phyloP scores from a whole-genome alignment of 2,888 invertebrate genomes.

The Fissipunctia ypsillon region DNA sequence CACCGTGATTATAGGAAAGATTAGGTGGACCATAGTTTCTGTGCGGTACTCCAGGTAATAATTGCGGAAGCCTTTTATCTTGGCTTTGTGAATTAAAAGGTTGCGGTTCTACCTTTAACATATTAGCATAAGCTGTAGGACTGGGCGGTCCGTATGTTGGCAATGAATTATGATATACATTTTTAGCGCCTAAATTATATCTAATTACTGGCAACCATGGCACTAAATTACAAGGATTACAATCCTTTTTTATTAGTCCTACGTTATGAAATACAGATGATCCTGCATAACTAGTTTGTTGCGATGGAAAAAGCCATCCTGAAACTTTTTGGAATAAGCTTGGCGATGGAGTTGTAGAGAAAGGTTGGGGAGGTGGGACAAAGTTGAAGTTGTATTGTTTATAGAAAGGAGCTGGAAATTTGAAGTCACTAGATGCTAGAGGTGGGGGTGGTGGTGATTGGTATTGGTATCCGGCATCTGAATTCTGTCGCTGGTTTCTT shows the following conservation, averaged over 20 bases:
- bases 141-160: slow-evolving; percentile 86
- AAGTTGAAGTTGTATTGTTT: slow-evolving; percentile 88
- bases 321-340: slow-evolving; percentile 91
- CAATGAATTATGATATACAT: slow-evolving; percentile 75
- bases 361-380: slow-evolving; percentile 85
- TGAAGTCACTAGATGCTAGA: slow-evolving; percentile 78
- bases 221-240: slow-evolving; percentile 94
- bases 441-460: slow-evolving; percentile 78
- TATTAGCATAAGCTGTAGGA: slow-evolving; percentile 79
- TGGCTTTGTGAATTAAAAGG: slow-evolving; percentile 73
- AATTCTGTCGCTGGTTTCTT: slow-evolving; percentile 80
- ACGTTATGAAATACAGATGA: slow-evolving; percentile 71
- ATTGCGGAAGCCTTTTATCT: slow-evolving; percentile 70
- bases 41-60: slow-evolving; percentile 76
- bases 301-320: slow-evolving; percentile 91
- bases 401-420: slow-evolving; percentile 87
- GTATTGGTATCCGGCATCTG: slow-evolving; percentile 81
- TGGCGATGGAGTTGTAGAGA: slow-evolving; percentile 85
- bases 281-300: slow-evolving; percentile 77
- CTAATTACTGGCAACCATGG: slow-evolving; percentile 95
- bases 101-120: slow-evolving; percentile 76
- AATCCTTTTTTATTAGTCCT: slow-evolving; percentile 89
- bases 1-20: slow-evolving; percentile 69
- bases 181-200: slow-evolving; percentile 85
- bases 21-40: slow-evolving; percentile 79